These are phyloP conservation scores for Elysia chlorotica DNA, from an alignment of 1,140 invertebrate genomes.

Conservation along the genomic window DNA sequence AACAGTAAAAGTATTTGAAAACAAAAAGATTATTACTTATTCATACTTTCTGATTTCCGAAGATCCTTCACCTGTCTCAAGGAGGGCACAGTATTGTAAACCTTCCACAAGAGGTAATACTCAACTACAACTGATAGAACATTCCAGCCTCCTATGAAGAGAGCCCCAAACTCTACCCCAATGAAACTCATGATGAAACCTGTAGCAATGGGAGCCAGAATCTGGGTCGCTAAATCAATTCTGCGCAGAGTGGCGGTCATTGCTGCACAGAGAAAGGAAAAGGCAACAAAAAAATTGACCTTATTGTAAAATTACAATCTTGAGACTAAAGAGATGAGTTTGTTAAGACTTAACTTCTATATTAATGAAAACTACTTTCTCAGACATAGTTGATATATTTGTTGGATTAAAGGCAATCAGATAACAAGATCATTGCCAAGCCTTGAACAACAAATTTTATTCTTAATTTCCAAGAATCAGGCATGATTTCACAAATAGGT, in stretches of 20 bases:
- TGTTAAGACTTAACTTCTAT: background rate
- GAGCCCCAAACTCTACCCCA: conserved; percentile 48
- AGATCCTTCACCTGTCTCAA: conserved; percentile 35
- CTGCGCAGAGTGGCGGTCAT: conserved; percentile 51
- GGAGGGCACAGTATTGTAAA: conserved; percentile 59
- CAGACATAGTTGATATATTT: too few species aligned
- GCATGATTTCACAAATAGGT: too few species aligned
- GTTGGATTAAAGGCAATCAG: too few species aligned
- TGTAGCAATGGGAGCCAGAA: conserved; percentile 63
- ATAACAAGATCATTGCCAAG: too few species aligned
- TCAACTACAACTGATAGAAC: conserved; percentile 62
- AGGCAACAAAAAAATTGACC: background rate
- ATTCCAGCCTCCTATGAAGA: conserved; percentile 65
- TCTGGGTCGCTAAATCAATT: conserved; percentile 63
- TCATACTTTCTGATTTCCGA: conserved; percentile 6
- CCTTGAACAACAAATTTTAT: too few species aligned
- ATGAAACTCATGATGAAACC: conserved; percentile 61
- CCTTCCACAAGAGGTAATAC: conserved; percentile 58
- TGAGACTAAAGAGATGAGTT: background rate
- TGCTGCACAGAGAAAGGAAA: conserved; percentile 22
- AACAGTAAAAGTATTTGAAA: background rate
- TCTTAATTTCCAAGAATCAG: too few species aligned
- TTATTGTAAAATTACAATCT: too few species aligned
- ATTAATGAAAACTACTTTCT: background rate
- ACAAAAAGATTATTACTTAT: background rate